Conservation (phyloP, 2,797 vertebrate species). For the Melopsittacus undulatus region DNA sequence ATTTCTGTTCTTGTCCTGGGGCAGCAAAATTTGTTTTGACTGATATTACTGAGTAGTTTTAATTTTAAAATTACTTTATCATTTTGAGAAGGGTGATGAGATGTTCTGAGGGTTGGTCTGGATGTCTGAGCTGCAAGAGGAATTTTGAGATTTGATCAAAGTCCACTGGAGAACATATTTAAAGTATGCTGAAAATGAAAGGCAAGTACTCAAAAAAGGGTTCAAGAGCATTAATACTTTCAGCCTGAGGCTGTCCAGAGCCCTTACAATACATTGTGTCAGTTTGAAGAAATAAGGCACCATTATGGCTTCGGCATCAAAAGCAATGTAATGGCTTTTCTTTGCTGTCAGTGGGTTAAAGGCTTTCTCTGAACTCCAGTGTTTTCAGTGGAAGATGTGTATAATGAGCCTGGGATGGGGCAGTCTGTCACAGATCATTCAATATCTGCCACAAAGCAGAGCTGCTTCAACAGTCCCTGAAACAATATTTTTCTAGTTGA, state of each 20-base stretch:
- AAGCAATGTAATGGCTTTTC: not conserved
- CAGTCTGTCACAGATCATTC: constrained; percentile 16
- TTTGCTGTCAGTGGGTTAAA: constrained; percentile 8
- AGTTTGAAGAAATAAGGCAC: constrained; percentile 13
- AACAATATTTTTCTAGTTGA: not conserved
- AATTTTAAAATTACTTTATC: not conserved
- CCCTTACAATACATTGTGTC: not conserved
- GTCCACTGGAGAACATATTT: not conserved
- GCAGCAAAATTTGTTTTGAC: not conserved
- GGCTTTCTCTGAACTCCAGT: not conserved
- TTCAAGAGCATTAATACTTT: not conserved
- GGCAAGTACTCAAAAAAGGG: not conserved
- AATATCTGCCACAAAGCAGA: not conserved
- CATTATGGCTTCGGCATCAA: not conserved
- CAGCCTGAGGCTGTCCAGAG: not conserved
- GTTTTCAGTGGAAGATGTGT: not conserved
- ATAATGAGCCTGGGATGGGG: not conserved
- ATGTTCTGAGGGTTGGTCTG: not conserved
- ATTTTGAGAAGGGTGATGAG: not conserved
- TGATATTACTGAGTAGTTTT: not conserved
- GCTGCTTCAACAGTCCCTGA: not conserved
- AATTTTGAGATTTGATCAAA: not conserved
- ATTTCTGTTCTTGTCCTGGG: not conserved
- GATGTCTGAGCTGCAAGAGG: not conserved
- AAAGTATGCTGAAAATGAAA: not conserved